Evolutionary conservation across 2,113 vertebrate genomes (phyloP).

Genomic region (Eonycteris spelaea): DNA sequence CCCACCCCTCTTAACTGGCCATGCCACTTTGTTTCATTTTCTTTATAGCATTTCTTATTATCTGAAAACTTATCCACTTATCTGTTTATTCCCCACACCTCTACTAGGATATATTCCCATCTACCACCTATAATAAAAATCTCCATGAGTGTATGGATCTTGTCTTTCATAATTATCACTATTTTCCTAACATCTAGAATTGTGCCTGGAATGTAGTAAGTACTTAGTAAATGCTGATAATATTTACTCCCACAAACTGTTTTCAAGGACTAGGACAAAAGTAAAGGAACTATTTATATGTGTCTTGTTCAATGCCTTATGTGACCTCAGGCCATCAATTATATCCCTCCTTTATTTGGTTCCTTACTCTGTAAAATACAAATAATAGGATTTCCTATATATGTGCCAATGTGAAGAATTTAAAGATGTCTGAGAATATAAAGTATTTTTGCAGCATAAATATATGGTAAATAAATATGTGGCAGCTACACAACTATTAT

Average conservation of each 20-base stretch:
- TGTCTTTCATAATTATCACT: neutral
- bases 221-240: neutral
- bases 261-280: neutral
- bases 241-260: slow-evolving; percentile 9
- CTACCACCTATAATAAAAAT: neutral
- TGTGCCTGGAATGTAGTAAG: neutral
- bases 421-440: neutral
- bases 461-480: neutral
- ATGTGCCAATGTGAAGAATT: neutral
- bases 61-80: neutral
- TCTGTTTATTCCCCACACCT: neutral
- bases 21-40: neutral
- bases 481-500: neutral
- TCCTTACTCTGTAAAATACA: slow-evolving; percentile 15
- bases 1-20: neutral
- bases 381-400: neutral
- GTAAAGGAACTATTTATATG: neutral
- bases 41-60: neutral
- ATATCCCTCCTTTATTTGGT: neutral
- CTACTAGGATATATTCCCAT: neutral
- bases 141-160: neutral
- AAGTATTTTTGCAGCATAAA: neutral
- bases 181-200: neutral
- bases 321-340: neutral
- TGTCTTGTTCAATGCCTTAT: slow-evolving; percentile 21